Base-by-base conservation (phyloP, 2,797 vertebrate genomes). In the Bufotes viridis region DNA sequence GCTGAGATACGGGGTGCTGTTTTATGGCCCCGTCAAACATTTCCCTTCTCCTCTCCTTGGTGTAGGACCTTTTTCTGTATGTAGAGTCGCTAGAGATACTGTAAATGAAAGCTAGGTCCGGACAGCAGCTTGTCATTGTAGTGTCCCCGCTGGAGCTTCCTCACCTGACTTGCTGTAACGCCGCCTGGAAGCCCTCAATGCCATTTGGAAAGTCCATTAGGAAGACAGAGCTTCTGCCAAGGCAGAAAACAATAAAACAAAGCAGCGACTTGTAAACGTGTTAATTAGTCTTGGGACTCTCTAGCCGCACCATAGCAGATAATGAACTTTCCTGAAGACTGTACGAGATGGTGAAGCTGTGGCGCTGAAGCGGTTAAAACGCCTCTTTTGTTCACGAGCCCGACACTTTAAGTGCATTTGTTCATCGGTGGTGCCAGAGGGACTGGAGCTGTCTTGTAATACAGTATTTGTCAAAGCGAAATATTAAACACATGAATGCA, bases 231-330 rank as follows among this genome's bases (percentile, higher is more conserved):
- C 84, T 89, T 89, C 88, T 89, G 88, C 88, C 88, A 89, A 84
- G 81, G 70, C 49, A 79, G 24, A 78, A 78, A 86, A 83, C 72
- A 83, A 87, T 89, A 86, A 87, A 89, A 89, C 88, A 89, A 89
- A 89, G 88, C 88, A 70, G 81, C 7, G 65, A 83, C 72, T 87
- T 89, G 88, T 89, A 86, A 89, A 89, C 42, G 88, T 89, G 80
- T 89, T 89, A 89, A 89, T 89, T 89, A 84, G 84, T 83, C 72
- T 63, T 53, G 80, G 84, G 81, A 89, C 84, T 57, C 78, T 17
- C 84, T 60, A 86, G 88, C 88, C 86, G 84, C 84, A 83, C 84
- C 63, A 26, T 29, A 20, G 80, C 72, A 89, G 88, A 86, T 86
- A 89, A 86, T 86, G 80, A 86, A 82, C 88, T 86, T 86, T 82